Evolutionary conservation across 1,140 invertebrate species (phyloP).

Genomic region (Aculops lycopersici): DNA sequence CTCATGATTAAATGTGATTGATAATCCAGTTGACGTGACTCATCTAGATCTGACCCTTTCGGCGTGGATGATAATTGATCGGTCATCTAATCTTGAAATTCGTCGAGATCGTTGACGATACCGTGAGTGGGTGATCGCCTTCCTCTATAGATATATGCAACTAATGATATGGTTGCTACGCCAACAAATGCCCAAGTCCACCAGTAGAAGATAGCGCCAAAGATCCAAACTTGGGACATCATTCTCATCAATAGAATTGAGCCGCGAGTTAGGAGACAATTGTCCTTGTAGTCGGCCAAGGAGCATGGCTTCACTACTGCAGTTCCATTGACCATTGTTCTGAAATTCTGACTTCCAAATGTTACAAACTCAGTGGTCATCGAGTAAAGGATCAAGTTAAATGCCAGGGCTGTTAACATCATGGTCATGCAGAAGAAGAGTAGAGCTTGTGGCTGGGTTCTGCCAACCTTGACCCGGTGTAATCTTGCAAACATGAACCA

Average conservation of each 20-base stretch:
- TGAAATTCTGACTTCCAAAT: slow-evolving; percentile 16
- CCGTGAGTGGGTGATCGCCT: not conserved
- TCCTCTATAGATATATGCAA: not conserved
- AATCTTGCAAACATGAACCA: slow-evolving; percentile 19
- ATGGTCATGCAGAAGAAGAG: slow-evolving; percentile 18
- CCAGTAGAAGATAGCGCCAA: slow-evolving; percentile 19
- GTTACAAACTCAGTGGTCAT: slow-evolving; percentile 19
- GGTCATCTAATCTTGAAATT: too few relatives aligned
- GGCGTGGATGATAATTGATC: too few relatives aligned
- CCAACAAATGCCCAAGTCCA: slow-evolving; percentile 15
- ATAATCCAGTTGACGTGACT: too few relatives aligned
- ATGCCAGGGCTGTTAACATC: slow-evolving; percentile 18
- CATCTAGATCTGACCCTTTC: too few relatives aligned
- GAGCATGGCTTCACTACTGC: not conserved
- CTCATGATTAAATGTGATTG: too few relatives aligned
- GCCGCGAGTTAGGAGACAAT: slow-evolving; percentile 17
- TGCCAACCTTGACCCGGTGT: slow-evolving; percentile 10
- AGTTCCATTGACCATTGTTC: not conserved
- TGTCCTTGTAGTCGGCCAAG: slow-evolving; percentile 11
- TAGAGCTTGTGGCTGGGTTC: slow-evolving; percentile 17
- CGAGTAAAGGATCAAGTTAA: slow-evolving; percentile 18
- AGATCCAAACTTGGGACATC: slow-evolving; percentile 20
- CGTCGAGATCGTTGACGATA: too few relatives aligned
- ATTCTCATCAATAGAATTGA: slow-evolving; percentile 16
- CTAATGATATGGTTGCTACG: slow-evolving; percentile 10